Evolutionary conservation across 2,888 invertebrate genomes (phyloP).

Genomic region (Gisinianus flammeolus): DNA sequence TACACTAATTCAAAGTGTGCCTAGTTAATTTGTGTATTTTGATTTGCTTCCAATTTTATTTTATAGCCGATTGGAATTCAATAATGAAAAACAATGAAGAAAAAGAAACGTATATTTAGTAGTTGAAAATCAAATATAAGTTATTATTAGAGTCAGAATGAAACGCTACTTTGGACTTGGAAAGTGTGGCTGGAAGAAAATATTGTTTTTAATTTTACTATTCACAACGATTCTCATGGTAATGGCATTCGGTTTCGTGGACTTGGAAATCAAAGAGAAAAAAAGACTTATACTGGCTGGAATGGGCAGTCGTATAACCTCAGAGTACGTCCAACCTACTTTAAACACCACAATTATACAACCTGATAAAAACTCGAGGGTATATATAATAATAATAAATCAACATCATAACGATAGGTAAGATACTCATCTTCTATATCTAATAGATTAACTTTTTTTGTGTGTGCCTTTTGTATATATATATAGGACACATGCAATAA

Average conservation of each 20-base stretch:
- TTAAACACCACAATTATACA: background rate
- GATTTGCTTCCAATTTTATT: no score
- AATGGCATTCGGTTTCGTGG: background rate
- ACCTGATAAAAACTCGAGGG: background rate
- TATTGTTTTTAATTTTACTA: constrained; percentile 9
- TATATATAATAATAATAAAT: background rate
- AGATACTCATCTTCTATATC: background rate
- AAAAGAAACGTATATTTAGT: no score
- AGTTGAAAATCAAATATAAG: no score
- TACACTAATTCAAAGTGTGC: no score
- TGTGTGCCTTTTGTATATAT: no score
- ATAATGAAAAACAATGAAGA: no score
- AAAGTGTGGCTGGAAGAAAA: constrained; percentile 8
- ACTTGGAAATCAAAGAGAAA: constrained; percentile 11
- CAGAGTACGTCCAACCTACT: constrained; percentile 14
- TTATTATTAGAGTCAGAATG: no score
- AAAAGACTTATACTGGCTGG: constrained; percentile 5
- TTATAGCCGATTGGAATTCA: no score
- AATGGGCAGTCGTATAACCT: constrained; percentile 1
- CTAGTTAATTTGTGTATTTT: no score
- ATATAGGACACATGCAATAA: constrained; percentile 14
- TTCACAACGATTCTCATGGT: background rate
- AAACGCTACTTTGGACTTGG: background rate
- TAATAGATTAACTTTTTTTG: background rate
- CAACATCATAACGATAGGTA: background rate